Base-by-base conservation (phyloP, 2,797 vertebrate species). In the Amblyopsis hoosieri region DNA sequence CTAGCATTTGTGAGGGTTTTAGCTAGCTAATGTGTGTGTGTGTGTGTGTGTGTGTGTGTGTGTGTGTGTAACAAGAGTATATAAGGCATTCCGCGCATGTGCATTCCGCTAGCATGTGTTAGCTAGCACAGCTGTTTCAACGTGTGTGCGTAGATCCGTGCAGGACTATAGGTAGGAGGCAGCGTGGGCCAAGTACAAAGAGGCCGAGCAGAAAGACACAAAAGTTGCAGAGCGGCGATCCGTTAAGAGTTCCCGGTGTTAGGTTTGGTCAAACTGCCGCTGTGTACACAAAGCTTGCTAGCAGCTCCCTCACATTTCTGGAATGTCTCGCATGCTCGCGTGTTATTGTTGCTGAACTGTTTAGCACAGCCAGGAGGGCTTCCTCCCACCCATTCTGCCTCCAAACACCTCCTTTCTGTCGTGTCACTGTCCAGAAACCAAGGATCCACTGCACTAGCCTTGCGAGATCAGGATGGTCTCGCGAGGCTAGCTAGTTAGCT, bases 281-380 rank as follows among this genome's bases (percentile, higher is more conserved):
- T 82, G 78, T 80, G 79, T 85, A 71, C 87, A 68, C 83, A 33
- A 71, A 76, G 85, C 76, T 59, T 89, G 79, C 87, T 59, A 90
- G 79, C 87, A 84, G 92, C 91, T 94, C 91, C 90, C 74, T 76
- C 87, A 72, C 91, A 93, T 94, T 94, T 88, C 91, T 95, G 85
- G 90, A 90, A 92, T 93, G 90, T 89, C 91, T 94, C 74, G 78
- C 87, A 91, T 94, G 91, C 93, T 54, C 71, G 50, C 72, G 70
- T 79, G 81, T 81, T 84, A 84, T 88, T 85, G 83, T 86, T 84
- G 62, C 65, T 67, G 69, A 83, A 82, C 75, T 80, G 47, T 67
- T 78, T 71, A 68, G 60, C 49, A 59, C 45, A 74, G 70, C 70
- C 75, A 80, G 79, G 33, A 71, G 57, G 60, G 57, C 11, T 67